Evolutionary conservation across 2,888 invertebrate species (phyloP).

Genomic region (Platycheirus rosarum): DNA sequence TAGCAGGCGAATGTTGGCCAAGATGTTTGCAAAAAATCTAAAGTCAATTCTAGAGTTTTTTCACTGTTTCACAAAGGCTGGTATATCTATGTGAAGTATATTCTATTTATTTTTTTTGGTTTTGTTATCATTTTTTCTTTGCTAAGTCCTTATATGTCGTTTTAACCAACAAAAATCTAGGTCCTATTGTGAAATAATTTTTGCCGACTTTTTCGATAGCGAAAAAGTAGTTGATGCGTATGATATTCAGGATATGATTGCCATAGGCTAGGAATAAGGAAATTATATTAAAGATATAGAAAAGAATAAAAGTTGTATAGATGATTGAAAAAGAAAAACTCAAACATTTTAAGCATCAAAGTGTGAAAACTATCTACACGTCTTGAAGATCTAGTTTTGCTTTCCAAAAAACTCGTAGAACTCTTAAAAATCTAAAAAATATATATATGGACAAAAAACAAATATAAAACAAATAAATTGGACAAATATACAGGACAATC

Average conservation of each 20-base stretch:
- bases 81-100: constrained; percentile 81
- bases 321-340: constrained; percentile 31
- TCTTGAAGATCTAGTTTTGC: constrained; percentile 57
- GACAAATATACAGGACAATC: constrained; percentile 42
- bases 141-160: constrained; percentile 60
- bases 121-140: constrained; percentile 46
- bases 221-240: constrained; percentile 44
- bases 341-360: constrained; percentile 48
- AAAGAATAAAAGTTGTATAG: constrained; percentile 2
- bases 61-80: constrained; percentile 78
- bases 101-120: constrained; percentile 65
- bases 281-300: constrained; percentile 26
- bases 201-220: constrained; percentile 63
- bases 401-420: constrained; percentile 38
- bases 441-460: constrained; percentile 40
- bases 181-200: constrained; percentile 33
- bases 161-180: constrained; percentile 50
- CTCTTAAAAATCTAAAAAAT: constrained; percentile 38
- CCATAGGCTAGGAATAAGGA: constrained; percentile 34
- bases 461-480: constrained; percentile 12
- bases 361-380: constrained; percentile 60
- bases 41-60: constrained; percentile 38
- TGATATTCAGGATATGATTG: constrained; percentile 27
- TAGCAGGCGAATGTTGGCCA: constrained; percentile 80
- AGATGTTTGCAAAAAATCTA: constrained; percentile 77